Conservation (phyloP, 2,113 vertebrate genomes). For the Clarias batrachus region DNA sequence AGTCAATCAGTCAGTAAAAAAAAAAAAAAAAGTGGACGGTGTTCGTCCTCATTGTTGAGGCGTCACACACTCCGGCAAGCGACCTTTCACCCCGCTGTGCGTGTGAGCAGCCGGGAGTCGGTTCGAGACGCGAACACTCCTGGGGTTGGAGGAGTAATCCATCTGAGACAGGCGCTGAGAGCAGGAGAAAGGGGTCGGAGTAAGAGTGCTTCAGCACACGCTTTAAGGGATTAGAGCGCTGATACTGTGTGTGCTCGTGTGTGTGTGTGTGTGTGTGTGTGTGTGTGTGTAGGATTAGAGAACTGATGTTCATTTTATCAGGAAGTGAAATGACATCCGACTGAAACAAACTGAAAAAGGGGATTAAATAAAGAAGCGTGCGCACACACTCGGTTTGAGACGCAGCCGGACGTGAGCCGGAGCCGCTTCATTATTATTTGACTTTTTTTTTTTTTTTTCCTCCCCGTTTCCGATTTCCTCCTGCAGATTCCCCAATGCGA, state of each 20-base stretch:
- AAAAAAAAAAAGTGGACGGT: background rate
- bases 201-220: slow-evolving; percentile 22
- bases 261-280: slow-evolving; percentile 14
- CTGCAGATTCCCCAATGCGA: background rate
- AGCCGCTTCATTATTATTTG: background rate
- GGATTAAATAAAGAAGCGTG: slow-evolving; percentile 22
- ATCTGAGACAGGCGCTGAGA: slow-evolving; percentile 7
- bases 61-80: background rate
- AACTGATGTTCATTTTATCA: slow-evolving; percentile 34
- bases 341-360: slow-evolving; percentile 27
- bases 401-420: background rate
- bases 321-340: slow-evolving; percentile 9
- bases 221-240: slow-evolving; percentile 42
- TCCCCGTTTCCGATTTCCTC: background rate
- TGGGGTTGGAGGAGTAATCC: slow-evolving; percentile 2
- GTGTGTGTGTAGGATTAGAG: slow-evolving; percentile 28
- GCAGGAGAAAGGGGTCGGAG: slow-evolving; percentile 2
- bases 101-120: background rate
- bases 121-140: background rate
- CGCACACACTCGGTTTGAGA: background rate
- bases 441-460: background rate
- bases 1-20: background rate
- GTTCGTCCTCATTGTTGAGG: background rate
- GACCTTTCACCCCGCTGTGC: background rate
- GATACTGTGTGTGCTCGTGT: slow-evolving; percentile 40